Evolutionary conservation across 2,888 invertebrate species (phyloP).

Genomic region (Eristalinus aeneus): DNA sequence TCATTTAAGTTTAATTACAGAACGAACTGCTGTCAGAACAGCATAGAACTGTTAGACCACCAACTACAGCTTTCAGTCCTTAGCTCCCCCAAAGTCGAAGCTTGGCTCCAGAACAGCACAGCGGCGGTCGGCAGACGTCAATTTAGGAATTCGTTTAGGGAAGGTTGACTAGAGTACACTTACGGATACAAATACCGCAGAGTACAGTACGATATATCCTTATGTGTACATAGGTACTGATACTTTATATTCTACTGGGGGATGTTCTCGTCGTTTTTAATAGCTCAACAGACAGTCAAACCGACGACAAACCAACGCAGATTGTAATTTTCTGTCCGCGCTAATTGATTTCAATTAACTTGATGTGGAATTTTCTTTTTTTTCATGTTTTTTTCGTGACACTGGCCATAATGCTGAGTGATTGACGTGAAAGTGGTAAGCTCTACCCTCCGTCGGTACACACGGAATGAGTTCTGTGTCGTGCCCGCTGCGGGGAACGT

Average conservation of each 20-base stretch:
- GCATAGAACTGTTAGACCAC: conserved; percentile 49
- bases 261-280: conserved; percentile 36
- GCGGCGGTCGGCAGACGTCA: conserved; percentile 15
- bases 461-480: conserved; percentile 13
- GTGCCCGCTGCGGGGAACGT: conserved; percentile 1
- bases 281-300: conserved; percentile 13
- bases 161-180: conserved; percentile 26
- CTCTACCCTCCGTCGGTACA: background rate
- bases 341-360: conserved; percentile 70
- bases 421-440: conserved; percentile 61
- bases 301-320: conserved; percentile 20
- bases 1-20: conserved; percentile 67
- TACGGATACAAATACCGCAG: conserved; percentile 8
- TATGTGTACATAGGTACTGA: background rate
- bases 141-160: conserved; percentile 55
- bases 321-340: conserved; percentile 56
- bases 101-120: background rate
- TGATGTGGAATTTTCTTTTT: conserved; percentile 50
- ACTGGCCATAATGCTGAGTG: conserved; percentile 55
- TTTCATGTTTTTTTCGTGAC: conserved; percentile 29
- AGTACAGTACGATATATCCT: background rate
- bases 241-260: conserved; percentile 21
- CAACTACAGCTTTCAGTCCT: conserved; percentile 61
- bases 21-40: conserved; percentile 64
- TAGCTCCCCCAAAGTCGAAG: conserved; percentile 9